These are phyloP conservation scores for Hedya salicella DNA, from an alignment of 2,888 invertebrate genomes.

Conservation along the genomic window DNA sequence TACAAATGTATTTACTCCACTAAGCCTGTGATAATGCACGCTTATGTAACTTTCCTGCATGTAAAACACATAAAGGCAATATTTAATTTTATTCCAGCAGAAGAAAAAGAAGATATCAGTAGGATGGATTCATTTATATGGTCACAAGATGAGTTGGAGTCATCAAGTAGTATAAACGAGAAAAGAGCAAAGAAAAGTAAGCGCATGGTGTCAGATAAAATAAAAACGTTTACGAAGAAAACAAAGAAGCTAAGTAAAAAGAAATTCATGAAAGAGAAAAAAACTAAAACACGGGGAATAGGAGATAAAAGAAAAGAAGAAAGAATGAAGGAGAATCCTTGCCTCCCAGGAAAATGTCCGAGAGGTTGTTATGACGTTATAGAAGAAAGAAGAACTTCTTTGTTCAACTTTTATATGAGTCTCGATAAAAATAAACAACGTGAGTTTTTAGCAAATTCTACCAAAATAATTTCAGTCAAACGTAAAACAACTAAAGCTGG, in stretches of 20 bases:
- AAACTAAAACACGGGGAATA: not conserved
- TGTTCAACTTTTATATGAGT: constrained; percentile 1
- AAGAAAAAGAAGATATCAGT: no score
- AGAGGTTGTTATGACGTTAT: not conserved
- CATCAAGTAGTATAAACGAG: no score
- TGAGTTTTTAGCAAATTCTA: not conserved
- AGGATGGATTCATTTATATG: no score
- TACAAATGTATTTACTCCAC: no score
- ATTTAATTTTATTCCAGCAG: no score
- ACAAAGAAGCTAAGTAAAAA: not conserved
- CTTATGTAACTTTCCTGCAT: no score
- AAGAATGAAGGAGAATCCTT: not conserved
- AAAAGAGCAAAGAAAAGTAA: no score
- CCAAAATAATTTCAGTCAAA: not conserved
- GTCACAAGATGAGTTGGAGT: not conserved
- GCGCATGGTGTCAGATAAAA: no score
- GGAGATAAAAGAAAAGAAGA: not conserved
- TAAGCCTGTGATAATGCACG: no score
- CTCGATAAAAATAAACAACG: not conserved
- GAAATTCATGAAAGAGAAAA: not conserved
- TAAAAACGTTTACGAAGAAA: not conserved
- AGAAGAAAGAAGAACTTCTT: not conserved
- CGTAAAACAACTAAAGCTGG: not conserved
- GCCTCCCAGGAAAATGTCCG: not conserved
- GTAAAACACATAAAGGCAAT: no score